Conservation (phyloP, 2,888 invertebrate genomes). For the Rotaria socialis region DNA sequence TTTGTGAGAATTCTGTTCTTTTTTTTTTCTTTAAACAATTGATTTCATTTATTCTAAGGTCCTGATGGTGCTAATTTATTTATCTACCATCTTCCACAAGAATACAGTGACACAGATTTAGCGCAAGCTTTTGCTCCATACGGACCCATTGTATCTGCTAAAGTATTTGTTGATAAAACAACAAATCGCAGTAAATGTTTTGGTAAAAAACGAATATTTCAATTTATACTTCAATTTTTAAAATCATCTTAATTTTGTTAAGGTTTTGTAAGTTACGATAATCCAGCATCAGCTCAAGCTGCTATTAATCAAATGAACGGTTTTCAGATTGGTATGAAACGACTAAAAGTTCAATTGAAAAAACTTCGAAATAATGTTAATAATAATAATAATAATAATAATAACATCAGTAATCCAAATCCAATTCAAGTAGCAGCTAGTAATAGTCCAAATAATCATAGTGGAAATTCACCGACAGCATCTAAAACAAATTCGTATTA, state of each 20-base stretch:
- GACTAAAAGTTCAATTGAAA: conserved; percentile 94
- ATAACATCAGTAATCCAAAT: background rate
- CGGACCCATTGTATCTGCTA: conserved; percentile 94
- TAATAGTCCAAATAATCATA: background rate
- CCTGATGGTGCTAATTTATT: conserved; percentile 57
- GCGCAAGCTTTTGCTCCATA: conserved; percentile 94
- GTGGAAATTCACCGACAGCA: background rate
- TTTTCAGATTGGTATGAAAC: conserved; percentile 92
- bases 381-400: background rate
- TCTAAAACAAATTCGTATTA: background rate
- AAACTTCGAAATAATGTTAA: conserved; percentile 74
- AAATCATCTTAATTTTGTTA: conserved; percentile 49
- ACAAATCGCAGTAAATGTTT: conserved; percentile 99
- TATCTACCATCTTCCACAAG: conserved; percentile 98
- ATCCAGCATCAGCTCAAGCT: conserved; percentile 82
- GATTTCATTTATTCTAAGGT: conserved; percentile 38
- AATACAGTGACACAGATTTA: conserved; percentile 93
- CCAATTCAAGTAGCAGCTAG: background rate
- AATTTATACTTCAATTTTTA: background rate
- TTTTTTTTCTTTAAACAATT: too few species aligned
- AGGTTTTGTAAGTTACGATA: conserved; percentile 91
- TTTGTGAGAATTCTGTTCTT: background rate
- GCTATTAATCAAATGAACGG: conserved; percentile 97
- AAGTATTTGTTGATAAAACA: conserved; percentile 99
- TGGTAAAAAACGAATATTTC: conserved; percentile 59